These are phyloP conservation scores for Brachypalpus laphriformis DNA, from an alignment of 2,888 invertebrate species.

Conservation along the genomic window DNA sequence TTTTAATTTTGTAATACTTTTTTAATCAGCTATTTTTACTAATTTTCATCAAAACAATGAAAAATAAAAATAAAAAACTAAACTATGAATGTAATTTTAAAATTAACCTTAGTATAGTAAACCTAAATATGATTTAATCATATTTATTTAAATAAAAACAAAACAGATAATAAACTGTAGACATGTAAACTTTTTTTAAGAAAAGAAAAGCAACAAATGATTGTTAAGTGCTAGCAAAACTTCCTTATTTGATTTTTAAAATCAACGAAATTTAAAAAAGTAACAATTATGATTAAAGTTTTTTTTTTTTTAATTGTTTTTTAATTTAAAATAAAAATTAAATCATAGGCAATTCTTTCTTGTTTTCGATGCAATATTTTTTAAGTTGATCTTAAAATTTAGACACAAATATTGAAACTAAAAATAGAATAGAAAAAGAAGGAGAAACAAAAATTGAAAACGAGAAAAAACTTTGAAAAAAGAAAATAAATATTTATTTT, in stretches of 20 bases:
- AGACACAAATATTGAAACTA: constrained; percentile 43
- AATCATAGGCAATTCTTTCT: constrained; percentile 34
- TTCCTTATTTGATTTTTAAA: constrained; percentile 79
- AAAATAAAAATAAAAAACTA: constrained; percentile 41
- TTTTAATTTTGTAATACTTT: constrained; percentile 43
- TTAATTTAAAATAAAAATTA: constrained; percentile 40
- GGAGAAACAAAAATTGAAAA: constrained; percentile 26
- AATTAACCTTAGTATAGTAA: constrained; percentile 77
- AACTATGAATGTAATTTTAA: constrained; percentile 74
- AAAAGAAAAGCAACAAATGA: constrained; percentile 20
- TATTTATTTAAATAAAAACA: constrained; percentile 44
- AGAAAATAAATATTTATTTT: constrained; percentile 71
- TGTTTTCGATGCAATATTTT: constrained; percentile 17
- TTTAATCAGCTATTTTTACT: constrained; percentile 77
- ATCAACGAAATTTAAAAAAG: constrained; percentile 64
- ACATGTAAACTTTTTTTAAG: constrained; percentile 35
- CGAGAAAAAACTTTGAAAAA: constrained; percentile 1
- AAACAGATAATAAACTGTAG: constrained; percentile 35
- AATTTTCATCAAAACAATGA: constrained; percentile 76
- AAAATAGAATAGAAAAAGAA: constrained; percentile 73
- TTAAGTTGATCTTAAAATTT: constrained; percentile 45
- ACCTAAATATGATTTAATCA: constrained; percentile 64
- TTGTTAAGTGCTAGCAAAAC: constrained; percentile 62
- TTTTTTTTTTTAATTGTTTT: constrained; percentile 25
- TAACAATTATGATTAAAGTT: constrained; percentile 19